A percentile compares a stretch with the other conserved stretches of the same genome.
phyloP scores from a whole-genome alignment of 2,888 invertebrate species.

The Pandemis corylana region DNA sequence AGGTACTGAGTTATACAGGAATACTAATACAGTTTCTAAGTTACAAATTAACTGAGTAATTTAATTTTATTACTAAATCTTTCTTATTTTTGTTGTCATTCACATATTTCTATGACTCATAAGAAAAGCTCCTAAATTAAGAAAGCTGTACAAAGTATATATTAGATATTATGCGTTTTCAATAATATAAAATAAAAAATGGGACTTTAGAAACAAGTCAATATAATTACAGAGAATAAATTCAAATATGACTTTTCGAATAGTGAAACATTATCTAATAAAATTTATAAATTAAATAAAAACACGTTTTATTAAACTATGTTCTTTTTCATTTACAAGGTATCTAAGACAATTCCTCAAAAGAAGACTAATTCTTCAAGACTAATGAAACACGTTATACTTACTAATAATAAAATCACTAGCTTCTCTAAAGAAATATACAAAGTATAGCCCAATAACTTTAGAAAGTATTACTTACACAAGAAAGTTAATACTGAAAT shows the following conservation, averaged over 20 bases:
- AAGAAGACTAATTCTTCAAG: neutral
- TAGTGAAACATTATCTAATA: neutral
- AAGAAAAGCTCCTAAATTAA: neutral
- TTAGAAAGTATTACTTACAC: neutral
- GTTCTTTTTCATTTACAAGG: neutral
- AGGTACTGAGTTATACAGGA: neutral
- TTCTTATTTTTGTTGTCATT: neutral
- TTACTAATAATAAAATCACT: neutral
- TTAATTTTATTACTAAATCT: neutral
- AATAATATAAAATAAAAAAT: neutral
- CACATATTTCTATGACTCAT: neutral
- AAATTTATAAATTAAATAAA: neutral
- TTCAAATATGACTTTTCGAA: neutral
- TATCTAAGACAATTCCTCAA: neutral
- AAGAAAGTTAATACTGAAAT: conserved; percentile 7
- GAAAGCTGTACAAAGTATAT: neutral
- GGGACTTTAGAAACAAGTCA: neutral
- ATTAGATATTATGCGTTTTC: neutral
- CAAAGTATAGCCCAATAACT: neutral
- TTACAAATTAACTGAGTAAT: neutral
- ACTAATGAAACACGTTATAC: too few species aligned
- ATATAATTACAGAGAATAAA: neutral
- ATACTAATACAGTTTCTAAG: neutral
- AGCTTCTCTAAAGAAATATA: conserved; percentile 14
- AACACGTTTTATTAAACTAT: neutral